Base-by-base conservation (phyloP, 2,797 vertebrate genomes). In the Rhinella marina region DNA sequence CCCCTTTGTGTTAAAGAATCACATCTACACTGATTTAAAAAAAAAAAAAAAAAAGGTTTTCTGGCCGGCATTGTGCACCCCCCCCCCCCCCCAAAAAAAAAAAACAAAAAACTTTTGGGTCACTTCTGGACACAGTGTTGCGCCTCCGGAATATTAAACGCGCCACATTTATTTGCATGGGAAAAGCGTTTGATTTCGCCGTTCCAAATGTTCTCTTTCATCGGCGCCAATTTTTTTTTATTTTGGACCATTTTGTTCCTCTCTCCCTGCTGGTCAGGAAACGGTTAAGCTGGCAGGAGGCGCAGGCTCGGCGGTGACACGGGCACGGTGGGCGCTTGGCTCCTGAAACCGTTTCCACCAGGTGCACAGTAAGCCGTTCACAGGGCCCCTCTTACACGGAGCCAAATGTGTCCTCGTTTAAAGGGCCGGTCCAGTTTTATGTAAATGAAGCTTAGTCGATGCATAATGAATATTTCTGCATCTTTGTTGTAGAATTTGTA, bases 11-110 rank as follows among this genome's bases (percentile, higher is more conserved):
- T 78, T 93, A 92, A 90, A 91, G 92, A 92, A 93, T 90, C 62
- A 10, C 88, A 90, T 81, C 94, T 94, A 94, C 96, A 95, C 95
- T 93, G 95, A 94, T 94, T 77, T 52, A 91, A 93, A 93, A 95
- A 93, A 95, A 94, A 93, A 95, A 93, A 95, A 94, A 94, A 94
- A 94, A 91, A 93, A 93, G 94, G 93, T 92, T 92, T 92, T 61
- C 59, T 54, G 13, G 87, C 75, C 91, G 92, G 91, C 29, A 90
- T 92, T 94, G 92, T 93, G 92, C 95, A 92, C 21, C 92, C 90
- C 91, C 91, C 88, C 92, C 93, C 94, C 94, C 92, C 93, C 90
- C 89, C 77, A 86, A 81, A 85, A 64, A 68, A 79, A 64, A 79
- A 86, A 88, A 3, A 11, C 83, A 52, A 57, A 41, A 41, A 41